A percentile compares a stretch with the other conserved stretches of the same genome.
These are phyloP conservation scores for Tor tambroides DNA, from an alignment of 2,113 vertebrate species.

Conservation along the genomic window DNA sequence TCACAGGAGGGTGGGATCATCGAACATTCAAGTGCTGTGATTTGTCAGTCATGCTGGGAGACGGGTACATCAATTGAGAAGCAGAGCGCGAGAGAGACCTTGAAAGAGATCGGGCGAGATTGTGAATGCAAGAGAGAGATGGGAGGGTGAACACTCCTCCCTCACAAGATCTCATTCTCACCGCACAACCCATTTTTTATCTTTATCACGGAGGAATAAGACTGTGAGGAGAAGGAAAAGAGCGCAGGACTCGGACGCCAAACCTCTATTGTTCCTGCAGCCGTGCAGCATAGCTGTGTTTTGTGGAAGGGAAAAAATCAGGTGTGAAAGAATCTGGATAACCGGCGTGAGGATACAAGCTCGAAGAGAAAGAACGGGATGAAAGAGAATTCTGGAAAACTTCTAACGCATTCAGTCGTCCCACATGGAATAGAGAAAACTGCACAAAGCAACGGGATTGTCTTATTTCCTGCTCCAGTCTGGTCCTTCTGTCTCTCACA, in stretches of 20 bases:
- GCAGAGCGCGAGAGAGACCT: not conserved
- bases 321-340: slow-evolving; percentile 36
- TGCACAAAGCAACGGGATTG: slow-evolving; percentile 61
- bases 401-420: not conserved
- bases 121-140: slow-evolving; percentile 29
- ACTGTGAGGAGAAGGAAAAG: slow-evolving; percentile 44
- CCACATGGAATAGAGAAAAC: not conserved
- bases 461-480: not conserved
- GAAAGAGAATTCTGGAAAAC: slow-evolving; percentile 6
- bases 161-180: slow-evolving; percentile 51
- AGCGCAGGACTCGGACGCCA: slow-evolving; percentile 6
- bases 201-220: slow-evolving; percentile 41
- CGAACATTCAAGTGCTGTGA: too few relatives aligned
- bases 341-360: slow-evolving; percentile 5
- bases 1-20: too few relatives aligned
- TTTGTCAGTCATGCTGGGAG: too few relatives aligned
- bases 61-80: too few relatives aligned
- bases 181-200: slow-evolving; percentile 49
- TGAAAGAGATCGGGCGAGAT: slow-evolving; percentile 53
- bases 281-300: slow-evolving; percentile 15
- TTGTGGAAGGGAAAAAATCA: not conserved
- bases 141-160: slow-evolving; percentile 57
- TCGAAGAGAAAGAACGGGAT: not conserved
- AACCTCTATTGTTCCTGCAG: slow-evolving; percentile 16
- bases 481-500: slow-evolving; percentile 35